These are phyloP conservation scores for Hormaphis cornu DNA, from an alignment of 1,140 invertebrate species.

Conservation along the genomic window DNA sequence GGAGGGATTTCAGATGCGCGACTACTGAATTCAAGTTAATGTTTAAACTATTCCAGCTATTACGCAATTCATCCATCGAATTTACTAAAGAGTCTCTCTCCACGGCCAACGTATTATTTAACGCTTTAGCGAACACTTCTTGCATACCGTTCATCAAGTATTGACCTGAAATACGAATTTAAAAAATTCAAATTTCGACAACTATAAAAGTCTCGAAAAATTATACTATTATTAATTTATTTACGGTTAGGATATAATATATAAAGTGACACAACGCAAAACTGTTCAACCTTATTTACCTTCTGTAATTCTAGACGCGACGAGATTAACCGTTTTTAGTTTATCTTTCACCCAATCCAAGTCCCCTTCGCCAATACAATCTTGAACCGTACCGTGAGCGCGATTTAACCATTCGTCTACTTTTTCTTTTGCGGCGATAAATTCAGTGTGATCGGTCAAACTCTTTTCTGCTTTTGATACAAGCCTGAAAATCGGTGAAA, in stretches of 20 bases:
- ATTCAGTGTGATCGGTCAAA: constrained; percentile 78
- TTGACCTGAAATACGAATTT: constrained; percentile 54
- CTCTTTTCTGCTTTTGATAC: constrained; percentile 79
- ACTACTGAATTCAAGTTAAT: constrained; percentile 69
- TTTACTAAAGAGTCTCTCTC: constrained; percentile 51
- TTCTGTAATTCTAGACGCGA: constrained; percentile 39
- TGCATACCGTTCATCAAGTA: constrained; percentile 67
- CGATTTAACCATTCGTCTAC: constrained; percentile 69
- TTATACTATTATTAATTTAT: neutral
- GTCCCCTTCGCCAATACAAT: constrained; percentile 71
- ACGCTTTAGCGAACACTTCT: constrained; percentile 73
- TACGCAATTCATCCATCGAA: constrained; percentile 57
- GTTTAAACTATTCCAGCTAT: constrained; percentile 72
- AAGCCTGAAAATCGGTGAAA: constrained; percentile 43
- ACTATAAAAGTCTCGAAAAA: neutral
- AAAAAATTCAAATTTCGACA: neutral
- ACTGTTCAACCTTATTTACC: too few relatives aligned
- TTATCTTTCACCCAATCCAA: constrained; percentile 68
- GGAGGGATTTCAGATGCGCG: constrained; percentile 62
- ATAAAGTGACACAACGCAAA: too few relatives aligned
- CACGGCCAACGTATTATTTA: constrained; percentile 71
- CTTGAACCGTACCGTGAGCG: constrained; percentile 66
- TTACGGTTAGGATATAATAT: too few relatives aligned
- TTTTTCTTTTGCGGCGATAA: constrained; percentile 71
- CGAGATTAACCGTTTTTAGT: constrained; percentile 55